Evolutionary conservation across 2,113 vertebrate species (phyloP), one percentile per base, ranked within the genome.

Genomic region (Vireo altiloquus): DNA sequence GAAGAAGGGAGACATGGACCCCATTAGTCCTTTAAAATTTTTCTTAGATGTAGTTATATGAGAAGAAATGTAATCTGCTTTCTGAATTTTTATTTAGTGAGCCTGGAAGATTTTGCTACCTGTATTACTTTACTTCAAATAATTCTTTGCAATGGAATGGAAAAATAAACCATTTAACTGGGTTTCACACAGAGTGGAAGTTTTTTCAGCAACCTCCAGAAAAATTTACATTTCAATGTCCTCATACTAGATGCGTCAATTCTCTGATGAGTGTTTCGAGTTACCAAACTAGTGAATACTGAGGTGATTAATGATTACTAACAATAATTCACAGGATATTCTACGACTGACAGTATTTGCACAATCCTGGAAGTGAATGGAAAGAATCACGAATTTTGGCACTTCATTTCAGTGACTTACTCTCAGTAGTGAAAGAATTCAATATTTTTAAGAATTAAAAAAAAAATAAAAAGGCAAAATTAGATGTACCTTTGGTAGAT

Each of bases 261-360:
- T 79, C 15, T 79, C 21, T 47, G 28, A 23, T 44, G 24, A 61
- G 17, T 42, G 9, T 63, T 88, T 42, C 52, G 35, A 56, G 9
- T 56, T 54, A 35, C 30, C 7, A 39, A 57, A 47, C 14, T 57
- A 47, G 9, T 33, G 28, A 76, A 53, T 19, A 7, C 17, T 24
- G 31, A 42, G 24, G 11, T 53, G 16, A 24, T 37, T 30, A 65
- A 68, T 33, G 6, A 24, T 52, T 82, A 27, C 8, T 19, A 7
- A 19, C 10, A 7, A 18, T 39, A 80, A 59, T 64, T 69, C 21
- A 39, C 9, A 5, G 11, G 10, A 1, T 4, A 25, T 19, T 63
- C 31, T 25, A 22, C 27, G 25, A 49, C 0, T 53, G 20, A 33
- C 3, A 5, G 22, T 19, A 81, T 2, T 5, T 7, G 7, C 2